A percentile compares a stretch with the other conserved stretches of the same genome.
These are phyloP conservation scores for Meriones unguiculatus DNA, from an alignment of 2,113 vertebrate species.

Conservation along the genomic window DNA sequence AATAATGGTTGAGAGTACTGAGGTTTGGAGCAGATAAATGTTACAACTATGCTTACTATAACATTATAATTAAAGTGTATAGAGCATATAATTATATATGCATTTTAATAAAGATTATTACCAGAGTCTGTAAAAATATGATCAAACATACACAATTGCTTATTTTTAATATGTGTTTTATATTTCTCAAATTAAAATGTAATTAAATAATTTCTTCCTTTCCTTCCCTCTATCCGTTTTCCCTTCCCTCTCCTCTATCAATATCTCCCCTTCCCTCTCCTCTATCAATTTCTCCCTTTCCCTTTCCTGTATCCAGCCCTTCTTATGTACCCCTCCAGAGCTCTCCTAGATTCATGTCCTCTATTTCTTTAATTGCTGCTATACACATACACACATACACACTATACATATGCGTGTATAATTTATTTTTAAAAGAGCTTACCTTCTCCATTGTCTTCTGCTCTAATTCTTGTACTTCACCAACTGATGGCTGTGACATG, in stretches of 20 bases:
- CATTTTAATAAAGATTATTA: conserved; percentile 10
- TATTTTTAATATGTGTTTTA: neutral
- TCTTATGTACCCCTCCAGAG: neutral
- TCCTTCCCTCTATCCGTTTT: neutral
- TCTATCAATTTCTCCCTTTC: no score
- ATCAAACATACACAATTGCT: neutral
- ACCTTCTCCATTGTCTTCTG: neutral
- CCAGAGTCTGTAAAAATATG: conserved; percentile 44
- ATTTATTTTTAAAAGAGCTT: neutral
- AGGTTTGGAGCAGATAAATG: conserved; percentile 1
- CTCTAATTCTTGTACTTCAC: neutral
- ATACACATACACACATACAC: neutral
- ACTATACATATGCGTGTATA: neutral
- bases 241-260: no score
- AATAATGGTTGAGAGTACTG: neutral
- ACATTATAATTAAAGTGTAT: neutral
- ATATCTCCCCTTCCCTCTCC: no score
- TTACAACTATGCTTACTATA: conserved; percentile 1
- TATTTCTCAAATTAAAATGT: neutral
- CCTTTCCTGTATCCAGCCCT: neutral
- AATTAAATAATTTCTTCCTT: neutral
- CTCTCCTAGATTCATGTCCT: neutral
- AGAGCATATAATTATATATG: neutral
- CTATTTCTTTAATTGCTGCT: neutral
- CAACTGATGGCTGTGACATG: neutral